Percentiles rank a stretch among this genome's conserved stretches.
These are phyloP conservation scores for Luehdorfia chinensis DNA, from an alignment of 1,140 invertebrate species.

Conservation along the genomic window DNA sequence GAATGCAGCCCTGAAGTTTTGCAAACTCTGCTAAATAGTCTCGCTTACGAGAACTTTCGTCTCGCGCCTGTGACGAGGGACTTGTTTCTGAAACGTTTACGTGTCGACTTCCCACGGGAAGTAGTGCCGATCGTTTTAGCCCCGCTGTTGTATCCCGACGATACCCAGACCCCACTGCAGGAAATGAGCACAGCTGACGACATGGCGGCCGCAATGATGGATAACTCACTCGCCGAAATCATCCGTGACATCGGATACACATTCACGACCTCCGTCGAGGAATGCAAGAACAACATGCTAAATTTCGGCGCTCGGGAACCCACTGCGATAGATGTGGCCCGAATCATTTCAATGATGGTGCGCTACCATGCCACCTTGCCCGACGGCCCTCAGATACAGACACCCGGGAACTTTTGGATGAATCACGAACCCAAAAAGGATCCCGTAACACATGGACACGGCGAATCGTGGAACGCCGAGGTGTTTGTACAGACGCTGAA, in stretches of 20 bases:
- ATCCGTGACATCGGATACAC: slow-evolving; percentile 93
- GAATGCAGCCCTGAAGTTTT: slow-evolving; percentile 92
- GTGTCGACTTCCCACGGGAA: slow-evolving; percentile 91
- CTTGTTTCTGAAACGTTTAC: slow-evolving; percentile 87
- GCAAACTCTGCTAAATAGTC: slow-evolving; percentile 85
- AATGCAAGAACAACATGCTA: slow-evolving; percentile 90
- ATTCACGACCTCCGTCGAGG: slow-evolving; percentile 92
- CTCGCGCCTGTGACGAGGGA: slow-evolving; percentile 85
- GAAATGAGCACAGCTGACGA: slow-evolving; percentile 75
- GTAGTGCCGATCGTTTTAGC: slow-evolving; percentile 92
- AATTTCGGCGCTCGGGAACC: slow-evolving; percentile 87
- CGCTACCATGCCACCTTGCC: slow-evolving; percentile 85
- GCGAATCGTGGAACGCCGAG: slow-evolving; percentile 92
- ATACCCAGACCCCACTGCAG: slow-evolving; percentile 83
- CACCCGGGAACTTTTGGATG: slow-evolving; percentile 79
- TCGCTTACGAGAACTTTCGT: slow-evolving; percentile 77
- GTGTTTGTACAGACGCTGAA: slow-evolving; percentile 94
- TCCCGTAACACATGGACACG: slow-evolving; percentile 34
- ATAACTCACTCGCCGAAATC: slow-evolving; percentile 87
- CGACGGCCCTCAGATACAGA: slow-evolving; percentile 82
- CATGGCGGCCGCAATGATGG: slow-evolving; percentile 81
- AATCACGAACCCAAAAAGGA: slow-evolving; percentile 76
- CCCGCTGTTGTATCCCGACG: slow-evolving; percentile 89
- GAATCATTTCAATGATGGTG: slow-evolving; percentile 92
- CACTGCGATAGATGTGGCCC: slow-evolving; percentile 87